Evolutionary conservation across 35 echinoderm and acorn worm species (phyloP).

Genomic region (Diadema setosum): DNA sequence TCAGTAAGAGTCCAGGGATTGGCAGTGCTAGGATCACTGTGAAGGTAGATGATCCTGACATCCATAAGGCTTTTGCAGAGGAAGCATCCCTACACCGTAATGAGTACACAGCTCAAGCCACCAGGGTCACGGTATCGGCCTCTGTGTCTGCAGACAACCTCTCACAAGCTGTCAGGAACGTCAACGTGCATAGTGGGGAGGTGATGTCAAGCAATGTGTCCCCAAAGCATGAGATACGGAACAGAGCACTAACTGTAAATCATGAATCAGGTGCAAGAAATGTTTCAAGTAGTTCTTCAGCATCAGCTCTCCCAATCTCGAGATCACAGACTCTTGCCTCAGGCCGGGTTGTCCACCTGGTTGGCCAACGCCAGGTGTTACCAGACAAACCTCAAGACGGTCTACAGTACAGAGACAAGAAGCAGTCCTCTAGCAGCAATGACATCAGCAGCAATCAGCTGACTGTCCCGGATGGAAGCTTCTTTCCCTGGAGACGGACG

Average conservation of each 20-base stretch:
- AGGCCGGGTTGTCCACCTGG: not conserved
- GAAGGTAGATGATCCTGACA: not conserved
- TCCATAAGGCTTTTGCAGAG: not conserved
- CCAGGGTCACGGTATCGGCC: not conserved
- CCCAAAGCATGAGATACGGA: not conserved
- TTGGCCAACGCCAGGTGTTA: not conserved
- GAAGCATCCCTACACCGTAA: not conserved
- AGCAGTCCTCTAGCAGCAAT: not conserved
- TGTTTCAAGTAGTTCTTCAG: not conserved
- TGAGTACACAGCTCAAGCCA: not conserved
- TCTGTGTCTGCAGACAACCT: constrained; percentile 6
- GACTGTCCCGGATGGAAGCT: not conserved
- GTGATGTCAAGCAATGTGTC: not conserved
- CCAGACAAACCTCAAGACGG: constrained; percentile 31
- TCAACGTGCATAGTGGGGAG: not conserved
- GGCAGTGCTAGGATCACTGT: not conserved
- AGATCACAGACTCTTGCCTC: not conserved
- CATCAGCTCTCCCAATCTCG: not conserved
- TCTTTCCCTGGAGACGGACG: not conserved
- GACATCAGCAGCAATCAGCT: not conserved
- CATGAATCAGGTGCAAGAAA: not conserved
- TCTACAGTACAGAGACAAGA: constrained; percentile 45
- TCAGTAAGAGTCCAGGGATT: not conserved
- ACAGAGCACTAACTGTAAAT: not conserved
- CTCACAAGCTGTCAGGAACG: not conserved